phyloP scores from a whole-genome alignment of 2,888 invertebrate genomes.

The Phengaris arion region DNA sequence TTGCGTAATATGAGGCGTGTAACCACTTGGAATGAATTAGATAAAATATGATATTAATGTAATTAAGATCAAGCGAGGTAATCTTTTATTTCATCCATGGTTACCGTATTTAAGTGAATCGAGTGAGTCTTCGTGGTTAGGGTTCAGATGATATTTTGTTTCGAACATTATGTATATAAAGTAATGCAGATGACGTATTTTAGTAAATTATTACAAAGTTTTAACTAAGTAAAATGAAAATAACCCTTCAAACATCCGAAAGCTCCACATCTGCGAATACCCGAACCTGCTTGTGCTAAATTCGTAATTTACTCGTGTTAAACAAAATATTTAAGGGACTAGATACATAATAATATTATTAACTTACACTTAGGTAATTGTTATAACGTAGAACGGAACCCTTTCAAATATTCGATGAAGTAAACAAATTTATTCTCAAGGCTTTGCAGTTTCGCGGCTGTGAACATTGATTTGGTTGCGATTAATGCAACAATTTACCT shows the following conservation, averaged over 20 bases:
- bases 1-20: conserved; percentile 1
- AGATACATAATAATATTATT: too few species aligned
- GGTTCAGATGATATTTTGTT: background rate
- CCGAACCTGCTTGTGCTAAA: too few species aligned
- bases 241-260: too few species aligned
- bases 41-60: conserved; percentile 1
- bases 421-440: conserved; percentile 56
- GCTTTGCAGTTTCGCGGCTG: conserved; percentile 58
- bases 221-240: too few species aligned
- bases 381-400: background rate
- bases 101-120: conserved; percentile 7
- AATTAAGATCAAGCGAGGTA: conserved; percentile 5
- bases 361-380: too few species aligned
- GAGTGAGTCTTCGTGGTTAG: background rate
- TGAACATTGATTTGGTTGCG: conserved; percentile 55
- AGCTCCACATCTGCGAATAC: too few species aligned
- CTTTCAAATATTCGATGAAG: background rate
- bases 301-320: too few species aligned
- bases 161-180: background rate
- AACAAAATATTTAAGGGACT: too few species aligned
- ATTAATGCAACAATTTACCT: conserved; percentile 59
- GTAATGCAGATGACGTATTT: background rate
- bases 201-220: too few species aligned
- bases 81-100: conserved; percentile 8
- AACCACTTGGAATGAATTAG: background rate